These are phyloP conservation scores for Zapornia atra DNA, from an alignment of 2,113 vertebrate species.

Conservation along the genomic window DNA sequence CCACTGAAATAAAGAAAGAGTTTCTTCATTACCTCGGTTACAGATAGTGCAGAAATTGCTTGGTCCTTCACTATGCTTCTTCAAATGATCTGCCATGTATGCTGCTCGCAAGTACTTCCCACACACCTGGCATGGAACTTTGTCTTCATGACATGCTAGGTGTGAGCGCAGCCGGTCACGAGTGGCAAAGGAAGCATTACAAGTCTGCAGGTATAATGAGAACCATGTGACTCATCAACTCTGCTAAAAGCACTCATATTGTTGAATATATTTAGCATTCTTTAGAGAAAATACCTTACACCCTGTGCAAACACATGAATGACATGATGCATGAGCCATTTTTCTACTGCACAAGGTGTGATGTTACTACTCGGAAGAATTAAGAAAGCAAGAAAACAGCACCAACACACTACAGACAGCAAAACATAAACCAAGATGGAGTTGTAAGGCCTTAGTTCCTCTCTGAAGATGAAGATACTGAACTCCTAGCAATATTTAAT, in stretches of 20 bases:
- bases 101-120: conserved; percentile 96
- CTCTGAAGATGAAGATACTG: background rate
- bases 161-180: conserved; percentile 97
- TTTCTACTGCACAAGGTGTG: background rate
- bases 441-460: background rate
- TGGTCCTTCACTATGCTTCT: conserved; percentile 98
- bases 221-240: conserved; percentile 10
- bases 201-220: conserved; percentile 85
- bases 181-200: conserved; percentile 97
- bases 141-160: conserved; percentile 97
- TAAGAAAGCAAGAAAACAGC: background rate
- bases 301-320: background rate
- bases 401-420: background rate
- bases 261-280: background rate
- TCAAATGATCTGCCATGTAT: conserved; percentile 98
- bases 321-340: background rate
- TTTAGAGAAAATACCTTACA: background rate
- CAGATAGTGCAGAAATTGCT: conserved; percentile 99
- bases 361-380: background rate
- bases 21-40: conserved; percentile 91
- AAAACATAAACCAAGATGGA: background rate
- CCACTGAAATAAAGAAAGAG: background rate
- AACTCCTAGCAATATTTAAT: background rate
- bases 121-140: conserved; percentile 98
- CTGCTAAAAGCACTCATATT: background rate